These are phyloP conservation scores for Polydesmus complanatus DNA, from an alignment of 2,888 invertebrate species.

Conservation along the genomic window DNA sequence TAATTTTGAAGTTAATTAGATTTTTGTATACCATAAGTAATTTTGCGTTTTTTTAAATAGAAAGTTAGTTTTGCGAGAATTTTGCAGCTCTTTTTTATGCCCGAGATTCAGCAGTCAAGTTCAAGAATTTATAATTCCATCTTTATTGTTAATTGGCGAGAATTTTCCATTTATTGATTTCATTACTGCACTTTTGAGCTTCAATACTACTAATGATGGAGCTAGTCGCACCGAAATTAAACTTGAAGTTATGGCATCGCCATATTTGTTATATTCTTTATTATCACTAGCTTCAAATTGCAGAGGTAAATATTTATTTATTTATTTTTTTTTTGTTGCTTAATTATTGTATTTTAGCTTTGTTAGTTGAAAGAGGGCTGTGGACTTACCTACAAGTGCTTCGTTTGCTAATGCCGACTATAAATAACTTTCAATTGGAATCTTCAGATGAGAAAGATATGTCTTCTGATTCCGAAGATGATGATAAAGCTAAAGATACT, in stretches of 20 bases:
- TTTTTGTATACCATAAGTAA: neutral
- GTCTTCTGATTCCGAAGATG: slow-evolving; percentile 37
- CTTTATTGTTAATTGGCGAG: slow-evolving; percentile 27
- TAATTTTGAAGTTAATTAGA: too few species aligned
- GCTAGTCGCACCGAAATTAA: slow-evolving; percentile 12
- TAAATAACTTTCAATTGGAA: slow-evolving; percentile 34
- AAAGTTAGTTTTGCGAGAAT: slow-evolving; percentile 17
- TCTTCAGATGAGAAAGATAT: slow-evolving; percentile 45
- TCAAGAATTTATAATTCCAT: slow-evolving; percentile 30
- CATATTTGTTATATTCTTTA: slow-evolving; percentile 53
- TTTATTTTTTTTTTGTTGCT: slow-evolving; percentile 13
- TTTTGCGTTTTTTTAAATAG: slow-evolving; percentile 15
- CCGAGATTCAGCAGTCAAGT: slow-evolving; percentile 29
- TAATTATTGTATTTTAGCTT: slow-evolving; percentile 9
- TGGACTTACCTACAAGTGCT: slow-evolving; percentile 44
- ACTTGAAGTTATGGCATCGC: slow-evolving; percentile 40
- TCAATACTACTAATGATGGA: slow-evolving; percentile 6
- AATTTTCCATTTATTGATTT: slow-evolving; percentile 30
- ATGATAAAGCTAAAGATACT: slow-evolving; percentile 22
- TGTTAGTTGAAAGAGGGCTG: slow-evolving; percentile 26
- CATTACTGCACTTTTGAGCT: slow-evolving; percentile 25
- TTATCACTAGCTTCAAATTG: slow-evolving; percentile 49
- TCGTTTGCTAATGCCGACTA: slow-evolving; percentile 37
- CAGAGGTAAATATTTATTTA: slow-evolving; percentile 42
- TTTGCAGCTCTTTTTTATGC: slow-evolving; percentile 27